Base-by-base conservation (phyloP, 2,113 vertebrate species). In the Campylomormyrus tamandua region DNA sequence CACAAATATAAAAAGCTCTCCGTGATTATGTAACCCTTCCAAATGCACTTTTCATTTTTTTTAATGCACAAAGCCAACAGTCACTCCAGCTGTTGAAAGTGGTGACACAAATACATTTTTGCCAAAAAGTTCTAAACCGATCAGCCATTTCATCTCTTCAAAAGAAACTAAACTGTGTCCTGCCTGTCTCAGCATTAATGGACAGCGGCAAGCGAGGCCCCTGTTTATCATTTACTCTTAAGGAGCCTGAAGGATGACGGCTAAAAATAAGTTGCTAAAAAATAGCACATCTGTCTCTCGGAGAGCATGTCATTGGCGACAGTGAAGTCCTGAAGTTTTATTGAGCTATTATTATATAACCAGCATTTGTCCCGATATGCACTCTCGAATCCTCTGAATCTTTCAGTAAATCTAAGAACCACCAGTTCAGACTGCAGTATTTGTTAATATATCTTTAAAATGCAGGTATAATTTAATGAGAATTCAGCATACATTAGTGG, bases 161-260 rank as follows among this genome's bases (percentile, higher is more conserved):
- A 7, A 21, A 58, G 42, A 35, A n/a, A 56, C 48, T 46, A 90
- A 91, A 90, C 70, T 58, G 49, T 83, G 45, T 89, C 77, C 88
- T 90, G 91, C 50, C 91, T 66, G 84, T 74, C 90, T 77, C 87
- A 27, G 89, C 48, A 27, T 53, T 87, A 89, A 90, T 90, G 45
- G 89, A 88, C 74, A 89, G 62, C 50, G 52, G 50, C 49, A 17
- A 27, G 46, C 42, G 88, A 70, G 42, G 27, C 49, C 6, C 50
- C 19, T 53, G 24, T 42, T 24, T 21, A 80, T 46, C 46, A 52
- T 42, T 83, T 35, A 35, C 9, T 27, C 4, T 89, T 52, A 89
- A 89, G n/a, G 27, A 87, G 24, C 50, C 42, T 46, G 50, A 27
- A 31, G 11, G 17, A 58, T 27, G n/a, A 45, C n/a, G 80, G 77